Evolutionary conservation across 2,113 vertebrate species (phyloP).

Genomic region (Callocephalon fimbriatum): DNA sequence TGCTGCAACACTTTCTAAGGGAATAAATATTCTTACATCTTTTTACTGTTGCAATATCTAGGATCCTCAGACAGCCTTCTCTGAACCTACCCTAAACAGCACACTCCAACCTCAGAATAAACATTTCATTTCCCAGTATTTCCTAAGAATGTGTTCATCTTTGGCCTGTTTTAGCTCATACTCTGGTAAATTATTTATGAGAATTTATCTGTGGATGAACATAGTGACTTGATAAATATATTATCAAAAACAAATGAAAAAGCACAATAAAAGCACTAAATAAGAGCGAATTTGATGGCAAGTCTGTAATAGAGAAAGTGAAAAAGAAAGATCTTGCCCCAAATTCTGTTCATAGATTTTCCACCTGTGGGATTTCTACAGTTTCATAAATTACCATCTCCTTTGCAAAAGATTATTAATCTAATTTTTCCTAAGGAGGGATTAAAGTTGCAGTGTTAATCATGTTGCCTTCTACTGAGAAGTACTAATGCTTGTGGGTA

Average conservation of each 20-base stretch:
- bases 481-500: not conserved
- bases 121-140: not conserved
- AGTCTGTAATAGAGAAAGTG: not conserved
- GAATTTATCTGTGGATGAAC: not conserved
- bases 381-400: not conserved
- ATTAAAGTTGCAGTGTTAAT: not conserved
- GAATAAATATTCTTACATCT: not conserved
- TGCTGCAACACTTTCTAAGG: not conserved
- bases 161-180: not conserved
- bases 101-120: not conserved
- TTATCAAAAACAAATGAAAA: not conserved
- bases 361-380: not conserved
- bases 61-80: not conserved
- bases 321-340: not conserved
- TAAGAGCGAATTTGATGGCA: not conserved
- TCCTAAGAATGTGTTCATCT: not conserved
- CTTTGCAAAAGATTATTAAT: not conserved
- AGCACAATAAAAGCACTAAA: not conserved
- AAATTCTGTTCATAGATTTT: not conserved
- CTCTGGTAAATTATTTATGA: not conserved
- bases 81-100: not conserved
- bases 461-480: not conserved
- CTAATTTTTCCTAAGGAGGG: not conserved
- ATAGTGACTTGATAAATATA: not conserved
- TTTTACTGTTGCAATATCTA: not conserved